These are phyloP conservation scores for Oryzaephilus surinamensis DNA, from an alignment of 1,140 invertebrate genomes.

Conservation along the genomic window DNA sequence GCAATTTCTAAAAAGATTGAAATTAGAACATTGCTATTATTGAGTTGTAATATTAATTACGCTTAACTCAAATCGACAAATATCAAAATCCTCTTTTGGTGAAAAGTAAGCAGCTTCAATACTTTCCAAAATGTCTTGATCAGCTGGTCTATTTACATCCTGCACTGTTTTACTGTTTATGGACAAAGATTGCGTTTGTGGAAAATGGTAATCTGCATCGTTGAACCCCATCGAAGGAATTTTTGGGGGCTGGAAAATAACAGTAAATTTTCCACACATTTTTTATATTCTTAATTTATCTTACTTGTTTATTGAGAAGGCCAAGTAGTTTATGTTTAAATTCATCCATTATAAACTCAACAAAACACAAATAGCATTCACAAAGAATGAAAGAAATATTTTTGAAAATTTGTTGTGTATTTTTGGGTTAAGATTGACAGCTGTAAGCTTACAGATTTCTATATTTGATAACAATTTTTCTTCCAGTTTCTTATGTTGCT, in stretches of 20 bases:
- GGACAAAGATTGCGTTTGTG: constrained; percentile 27
- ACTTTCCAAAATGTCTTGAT: constrained; percentile 62
- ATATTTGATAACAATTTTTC: no score
- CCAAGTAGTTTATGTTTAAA: constrained; percentile 42
- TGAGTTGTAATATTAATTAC: no score
- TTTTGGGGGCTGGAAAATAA: constrained; percentile 35
- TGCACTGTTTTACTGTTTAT: constrained; percentile 33
- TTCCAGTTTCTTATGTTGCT: no score
- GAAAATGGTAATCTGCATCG: constrained; percentile 37
- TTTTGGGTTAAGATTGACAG: no score
- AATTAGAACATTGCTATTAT: no score
- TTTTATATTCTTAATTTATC: constrained; percentile 5
- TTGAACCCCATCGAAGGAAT: constrained; percentile 46
- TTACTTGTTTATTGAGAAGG: constrained; percentile 44
- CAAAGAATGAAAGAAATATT: background rate
- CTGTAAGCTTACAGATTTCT: no score
- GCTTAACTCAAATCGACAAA: constrained; percentile 54
- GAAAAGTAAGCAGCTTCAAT: constrained; percentile 59
- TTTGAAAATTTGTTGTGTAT: no score
- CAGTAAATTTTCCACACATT: constrained; percentile 3
- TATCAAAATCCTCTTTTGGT: constrained; percentile 48
- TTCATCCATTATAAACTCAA: constrained; percentile 41
- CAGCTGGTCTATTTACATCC: constrained; percentile 46
- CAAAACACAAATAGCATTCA: no score
- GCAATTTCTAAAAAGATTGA: constrained; percentile 46